These are phyloP conservation scores for Rhyzopertha dominica DNA, from an alignment of 1,140 invertebrate species.

Conservation along the genomic window DNA sequence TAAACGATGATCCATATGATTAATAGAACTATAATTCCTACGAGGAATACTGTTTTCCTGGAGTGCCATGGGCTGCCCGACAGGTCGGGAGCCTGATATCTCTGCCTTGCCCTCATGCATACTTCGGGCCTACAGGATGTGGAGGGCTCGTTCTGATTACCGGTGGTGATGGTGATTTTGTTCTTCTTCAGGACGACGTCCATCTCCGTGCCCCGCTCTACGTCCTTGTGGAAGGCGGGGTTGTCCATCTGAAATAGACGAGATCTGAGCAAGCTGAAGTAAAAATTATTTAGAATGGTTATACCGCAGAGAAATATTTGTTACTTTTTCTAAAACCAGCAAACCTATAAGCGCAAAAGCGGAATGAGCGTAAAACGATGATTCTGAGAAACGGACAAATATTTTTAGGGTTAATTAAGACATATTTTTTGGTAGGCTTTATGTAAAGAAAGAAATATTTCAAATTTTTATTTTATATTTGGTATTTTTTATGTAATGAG, in stretches of 20 bases:
- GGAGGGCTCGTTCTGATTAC: slow-evolving; percentile 8
- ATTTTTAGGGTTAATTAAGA: too few relatives aligned
- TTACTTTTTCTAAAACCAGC: too few relatives aligned
- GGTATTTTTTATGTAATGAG: too few relatives aligned
- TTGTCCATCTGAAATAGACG: slow-evolving; percentile 32
- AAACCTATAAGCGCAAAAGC: too few relatives aligned
- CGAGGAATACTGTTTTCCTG: slow-evolving; percentile 49
- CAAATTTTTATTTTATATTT: too few relatives aligned
- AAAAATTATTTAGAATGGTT: too few relatives aligned
- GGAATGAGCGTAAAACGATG: too few relatives aligned
- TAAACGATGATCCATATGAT: slow-evolving; percentile 50
- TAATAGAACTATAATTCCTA: slow-evolving; percentile 45
- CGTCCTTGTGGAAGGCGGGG: slow-evolving; percentile 18
- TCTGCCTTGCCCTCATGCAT: slow-evolving; percentile 35
- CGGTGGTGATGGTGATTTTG: slow-evolving; percentile 16
- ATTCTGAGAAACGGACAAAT: too few relatives aligned
- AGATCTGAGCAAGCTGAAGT: too few relatives aligned
- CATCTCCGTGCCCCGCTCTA: slow-evolving; percentile 32
- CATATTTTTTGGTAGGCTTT: too few relatives aligned
- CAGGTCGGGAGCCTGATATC: slow-evolving; percentile 36
- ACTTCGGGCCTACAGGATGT: slow-evolving; percentile 37
- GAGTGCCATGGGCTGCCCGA: slow-evolving; percentile 50
- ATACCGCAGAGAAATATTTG: too few relatives aligned
- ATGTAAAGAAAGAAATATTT: too few relatives aligned
- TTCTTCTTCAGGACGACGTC: slow-evolving; percentile 26